Evolutionary conservation across 2,888 invertebrate species (phyloP).

Genomic region (Lasioglossum figueresi): DNA sequence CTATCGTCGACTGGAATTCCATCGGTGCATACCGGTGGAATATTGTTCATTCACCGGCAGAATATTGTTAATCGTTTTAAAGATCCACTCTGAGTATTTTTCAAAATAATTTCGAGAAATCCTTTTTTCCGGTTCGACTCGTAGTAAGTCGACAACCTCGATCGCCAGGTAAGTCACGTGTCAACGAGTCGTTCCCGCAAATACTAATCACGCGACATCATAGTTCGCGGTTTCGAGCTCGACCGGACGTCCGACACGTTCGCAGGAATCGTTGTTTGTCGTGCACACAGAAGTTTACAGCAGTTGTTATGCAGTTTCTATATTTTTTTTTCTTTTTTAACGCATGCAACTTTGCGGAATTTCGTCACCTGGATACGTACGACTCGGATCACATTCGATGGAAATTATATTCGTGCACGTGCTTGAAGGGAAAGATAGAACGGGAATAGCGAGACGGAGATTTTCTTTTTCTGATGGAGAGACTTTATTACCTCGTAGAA

Average conservation of each 20-base stretch:
- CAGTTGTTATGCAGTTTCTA: neutral
- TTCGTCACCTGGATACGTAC: neutral
- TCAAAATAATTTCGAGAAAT: too few relatives aligned
- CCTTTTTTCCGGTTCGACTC: neutral
- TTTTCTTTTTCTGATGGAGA: neutral
- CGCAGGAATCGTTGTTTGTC: conserved; percentile 11
- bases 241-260: conserved; percentile 23
- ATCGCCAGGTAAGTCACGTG: conserved; percentile 15
- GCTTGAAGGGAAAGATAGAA: neutral
- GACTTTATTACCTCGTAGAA: conserved; percentile 92
- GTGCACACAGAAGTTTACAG: neutral
- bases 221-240: conserved; percentile 36
- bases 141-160: neutral
- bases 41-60: neutral
- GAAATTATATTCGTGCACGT: neutral
- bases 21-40: neutral
- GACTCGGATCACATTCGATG: neutral
- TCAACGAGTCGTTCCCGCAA: neutral
- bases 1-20: neutral
- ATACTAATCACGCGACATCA: conserved; percentile 20
- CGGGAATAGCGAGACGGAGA: neutral
- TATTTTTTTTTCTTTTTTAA: neutral
- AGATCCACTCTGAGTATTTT: too few relatives aligned
- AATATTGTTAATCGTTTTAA: neutral
- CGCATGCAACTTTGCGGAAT: neutral